phyloP scores from a whole-genome alignment of 2,888 invertebrate species.

The Pedicia rivosa region DNA sequence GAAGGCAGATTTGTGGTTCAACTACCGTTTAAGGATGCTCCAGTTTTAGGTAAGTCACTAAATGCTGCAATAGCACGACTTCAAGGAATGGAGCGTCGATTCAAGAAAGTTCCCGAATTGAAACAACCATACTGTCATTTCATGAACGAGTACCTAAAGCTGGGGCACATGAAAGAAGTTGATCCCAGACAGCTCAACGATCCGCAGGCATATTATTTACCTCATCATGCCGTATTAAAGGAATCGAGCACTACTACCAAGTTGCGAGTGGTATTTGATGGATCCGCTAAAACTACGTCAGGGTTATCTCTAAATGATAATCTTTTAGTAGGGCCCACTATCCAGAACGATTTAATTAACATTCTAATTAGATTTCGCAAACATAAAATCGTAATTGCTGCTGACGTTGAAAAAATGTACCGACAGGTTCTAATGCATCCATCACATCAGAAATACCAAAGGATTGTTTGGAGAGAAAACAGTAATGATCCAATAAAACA shows the following conservation, averaged over 20 bases:
- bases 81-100: not conserved
- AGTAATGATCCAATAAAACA: slow-evolving; percentile 6
- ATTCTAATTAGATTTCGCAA: slow-evolving; percentile 4
- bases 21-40: not conserved
- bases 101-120: not conserved
- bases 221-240: slow-evolving; percentile 12
- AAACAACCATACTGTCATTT: slow-evolving; percentile 1
- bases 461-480: slow-evolving; percentile 9
- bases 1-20: not conserved
- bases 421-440: slow-evolving; percentile 3
- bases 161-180: slow-evolving; percentile 4
- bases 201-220: slow-evolving; percentile 9
- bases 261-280: slow-evolving; percentile 8
- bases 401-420: slow-evolving; percentile 7
- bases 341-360: slow-evolving; percentile 3
- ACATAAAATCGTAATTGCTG: slow-evolving; percentile 7
- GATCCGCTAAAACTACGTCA: not conserved
- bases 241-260: slow-evolving; percentile 7
- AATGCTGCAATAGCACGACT: no score
- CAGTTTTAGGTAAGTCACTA: no score
- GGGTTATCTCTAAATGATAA: slow-evolving; percentile 7
- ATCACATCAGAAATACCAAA: no score
- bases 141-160: slow-evolving; percentile 2
- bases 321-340: not conserved
- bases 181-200: not conserved